These are phyloP conservation scores for Hippocampus mohnikei DNA, from an alignment of 2,113 vertebrate genomes.

Conservation along the genomic window DNA sequence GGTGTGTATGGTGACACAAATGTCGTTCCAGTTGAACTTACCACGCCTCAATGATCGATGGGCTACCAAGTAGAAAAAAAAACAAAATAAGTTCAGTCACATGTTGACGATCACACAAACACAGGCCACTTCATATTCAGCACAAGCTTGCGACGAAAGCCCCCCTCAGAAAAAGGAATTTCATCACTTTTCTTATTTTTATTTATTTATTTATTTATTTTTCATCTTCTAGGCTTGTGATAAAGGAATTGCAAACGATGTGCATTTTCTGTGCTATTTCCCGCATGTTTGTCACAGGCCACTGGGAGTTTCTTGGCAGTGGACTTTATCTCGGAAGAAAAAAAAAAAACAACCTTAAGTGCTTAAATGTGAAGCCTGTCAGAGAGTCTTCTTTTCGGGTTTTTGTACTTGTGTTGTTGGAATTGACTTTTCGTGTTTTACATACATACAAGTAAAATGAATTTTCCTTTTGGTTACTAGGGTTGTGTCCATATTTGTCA, in stretches of 20 bases:
- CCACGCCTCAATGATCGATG: slow-evolving; percentile 72
- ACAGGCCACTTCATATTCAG: slow-evolving; percentile 35
- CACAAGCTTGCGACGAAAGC: slow-evolving; percentile 6
- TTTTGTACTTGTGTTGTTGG: slow-evolving; percentile 40
- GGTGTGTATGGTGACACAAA: slow-evolving; percentile 23
- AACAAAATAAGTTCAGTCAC: slow-evolving; percentile 57
- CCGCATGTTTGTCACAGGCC: slow-evolving; percentile 21
- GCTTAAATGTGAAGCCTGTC: slow-evolving; percentile 42
- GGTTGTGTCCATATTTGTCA: not conserved
- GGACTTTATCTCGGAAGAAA: slow-evolving; percentile 35
- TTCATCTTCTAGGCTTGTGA: slow-evolving; percentile 1
- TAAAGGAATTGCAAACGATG: slow-evolving; percentile 1
- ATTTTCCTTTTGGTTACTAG: not conserved
- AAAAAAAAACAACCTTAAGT: slow-evolving; percentile 5
- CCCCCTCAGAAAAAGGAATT: not conserved
- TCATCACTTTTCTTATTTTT: slow-evolving; percentile 24
- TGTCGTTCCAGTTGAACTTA: slow-evolving; percentile 57
- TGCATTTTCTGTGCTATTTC: slow-evolving; percentile 14
- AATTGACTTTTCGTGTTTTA: slow-evolving; percentile 55
- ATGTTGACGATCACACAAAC: slow-evolving; percentile 39
- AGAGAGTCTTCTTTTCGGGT: slow-evolving; percentile 45
- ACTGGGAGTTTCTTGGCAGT: slow-evolving; percentile 2
- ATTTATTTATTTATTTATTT: not conserved
- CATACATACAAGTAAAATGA: not conserved
- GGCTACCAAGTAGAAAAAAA: slow-evolving; percentile 69